These are phyloP conservation scores for Chelmon rostratus DNA, from an alignment of 2,797 vertebrate species.

Conservation along the genomic window DNA sequence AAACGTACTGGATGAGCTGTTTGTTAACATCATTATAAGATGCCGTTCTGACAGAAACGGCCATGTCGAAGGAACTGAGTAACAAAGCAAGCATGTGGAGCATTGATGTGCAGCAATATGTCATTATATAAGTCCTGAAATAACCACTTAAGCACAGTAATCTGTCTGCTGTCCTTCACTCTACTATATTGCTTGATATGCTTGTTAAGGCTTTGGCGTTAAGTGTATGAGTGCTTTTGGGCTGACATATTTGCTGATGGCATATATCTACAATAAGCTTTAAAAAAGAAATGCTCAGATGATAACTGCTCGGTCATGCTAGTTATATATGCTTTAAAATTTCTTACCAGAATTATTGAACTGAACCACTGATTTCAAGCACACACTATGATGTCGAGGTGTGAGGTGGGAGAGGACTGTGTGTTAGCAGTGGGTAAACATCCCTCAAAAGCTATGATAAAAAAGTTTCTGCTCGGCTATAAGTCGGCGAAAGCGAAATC, in stretches of 20 bases:
- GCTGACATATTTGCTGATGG: background rate
- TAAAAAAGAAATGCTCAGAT: too few relatives aligned
- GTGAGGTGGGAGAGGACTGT: background rate
- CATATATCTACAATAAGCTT: background rate
- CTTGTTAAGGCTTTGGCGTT: too few relatives aligned
- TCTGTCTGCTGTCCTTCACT: background rate
- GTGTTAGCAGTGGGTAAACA: background rate
- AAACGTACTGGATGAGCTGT: background rate
- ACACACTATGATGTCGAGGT: too few relatives aligned
- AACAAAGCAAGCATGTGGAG: background rate
- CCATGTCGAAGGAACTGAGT: background rate
- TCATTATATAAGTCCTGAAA: background rate
- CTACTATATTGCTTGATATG: background rate
- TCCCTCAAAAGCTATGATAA: background rate
- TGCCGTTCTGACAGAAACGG: background rate
- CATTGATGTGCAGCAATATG: background rate
- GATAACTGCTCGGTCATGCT: background rate
- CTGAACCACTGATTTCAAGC: background rate
- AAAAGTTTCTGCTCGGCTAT: background rate
- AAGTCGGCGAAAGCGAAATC: constrained; percentile 7
- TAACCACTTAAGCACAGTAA: background rate
- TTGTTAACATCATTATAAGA: background rate
- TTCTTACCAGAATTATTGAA: background rate
- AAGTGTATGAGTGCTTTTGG: background rate
- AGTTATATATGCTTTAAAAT: background rate